Conservation (phyloP, 2,113 vertebrate genomes). For the Tragelaphus imberbis region DNA sequence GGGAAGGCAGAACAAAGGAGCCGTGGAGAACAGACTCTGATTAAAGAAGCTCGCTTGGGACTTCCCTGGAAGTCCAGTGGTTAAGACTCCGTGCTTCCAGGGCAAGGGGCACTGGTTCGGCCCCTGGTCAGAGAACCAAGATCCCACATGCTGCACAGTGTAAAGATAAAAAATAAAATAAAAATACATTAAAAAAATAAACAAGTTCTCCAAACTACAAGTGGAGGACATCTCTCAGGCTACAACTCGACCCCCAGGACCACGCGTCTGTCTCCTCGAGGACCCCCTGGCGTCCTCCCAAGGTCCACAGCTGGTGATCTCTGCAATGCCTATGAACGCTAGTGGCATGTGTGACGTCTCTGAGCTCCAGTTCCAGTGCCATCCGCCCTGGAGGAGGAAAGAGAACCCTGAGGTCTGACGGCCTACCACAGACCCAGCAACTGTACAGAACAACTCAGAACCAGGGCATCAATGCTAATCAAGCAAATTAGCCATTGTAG, state of each 20-base stretch:
- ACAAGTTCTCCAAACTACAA: neutral
- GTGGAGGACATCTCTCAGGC: fast-evolving
- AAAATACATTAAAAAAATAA: neutral
- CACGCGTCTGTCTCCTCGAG: neutral
- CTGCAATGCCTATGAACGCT: neutral
- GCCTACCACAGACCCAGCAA: neutral
- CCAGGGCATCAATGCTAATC: neutral
- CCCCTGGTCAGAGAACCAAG: neutral
- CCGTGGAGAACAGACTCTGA: fast-evolving
- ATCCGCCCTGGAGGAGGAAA: neutral
- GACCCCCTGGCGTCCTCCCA: neutral
- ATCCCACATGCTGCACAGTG: neutral
- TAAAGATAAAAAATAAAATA: neutral
- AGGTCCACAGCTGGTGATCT: neutral
- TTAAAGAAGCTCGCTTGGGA: neutral
- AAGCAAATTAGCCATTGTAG: neutral
- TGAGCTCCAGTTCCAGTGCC: neutral
- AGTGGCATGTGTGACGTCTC: neutral
- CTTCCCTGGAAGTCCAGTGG: neutral
- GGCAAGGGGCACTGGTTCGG: neutral
- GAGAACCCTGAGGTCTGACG: neutral
- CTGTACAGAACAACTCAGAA: neutral
- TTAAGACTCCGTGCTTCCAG: neutral
- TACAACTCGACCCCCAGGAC: too few species aligned
- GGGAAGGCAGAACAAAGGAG: neutral